Percentiles rank a stretch among this genome's conserved stretches.
These are phyloP conservation scores for Oikopleura albicans DNA, from an alignment of 23 tunicate genomes.

Conservation along the genomic window DNA sequence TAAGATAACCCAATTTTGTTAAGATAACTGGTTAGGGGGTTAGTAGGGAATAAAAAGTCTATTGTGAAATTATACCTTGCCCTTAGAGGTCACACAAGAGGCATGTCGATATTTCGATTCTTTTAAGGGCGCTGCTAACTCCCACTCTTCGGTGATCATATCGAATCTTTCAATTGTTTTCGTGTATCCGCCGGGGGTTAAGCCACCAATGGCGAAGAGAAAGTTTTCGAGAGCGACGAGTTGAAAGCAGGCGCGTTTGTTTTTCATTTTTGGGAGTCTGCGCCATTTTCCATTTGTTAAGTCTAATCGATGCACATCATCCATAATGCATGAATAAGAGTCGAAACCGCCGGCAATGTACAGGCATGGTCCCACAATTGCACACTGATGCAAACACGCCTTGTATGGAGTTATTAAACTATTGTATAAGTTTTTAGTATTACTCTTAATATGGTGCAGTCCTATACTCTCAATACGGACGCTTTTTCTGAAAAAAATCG, in stretches of 20 bases:
- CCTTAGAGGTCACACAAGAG: neutral
- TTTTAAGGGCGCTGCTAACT: constrained; percentile 28
- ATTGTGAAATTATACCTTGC: too few relatives aligned
- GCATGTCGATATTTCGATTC: constrained; percentile 43
- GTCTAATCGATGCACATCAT: constrained; percentile 46
- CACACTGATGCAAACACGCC: constrained; percentile 43
- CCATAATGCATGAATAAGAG: constrained; percentile 50
- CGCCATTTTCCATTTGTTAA: constrained; percentile 42
- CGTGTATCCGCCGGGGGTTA: constrained; percentile 68
- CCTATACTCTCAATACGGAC: too few relatives aligned
- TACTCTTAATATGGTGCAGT: too few relatives aligned
- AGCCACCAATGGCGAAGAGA: constrained; percentile 66
- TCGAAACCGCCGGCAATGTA: constrained; percentile 84
- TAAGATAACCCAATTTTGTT: too few relatives aligned
- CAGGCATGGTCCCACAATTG: constrained; percentile 41
- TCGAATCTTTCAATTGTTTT: constrained; percentile 51
- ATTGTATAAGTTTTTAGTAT: too few relatives aligned
- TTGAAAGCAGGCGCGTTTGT: constrained; percentile 47
- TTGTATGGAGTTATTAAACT: too few relatives aligned
- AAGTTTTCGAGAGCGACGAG: constrained; percentile 26
- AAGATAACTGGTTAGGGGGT: too few relatives aligned
- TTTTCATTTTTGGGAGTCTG: constrained; percentile 38
- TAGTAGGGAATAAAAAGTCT: too few relatives aligned
- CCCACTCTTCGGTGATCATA: constrained; percentile 37
- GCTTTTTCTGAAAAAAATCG: too few relatives aligned